phyloP scores from a whole-genome alignment of 2,888 invertebrate species.

The Tenthredo distinguenda region DNA sequence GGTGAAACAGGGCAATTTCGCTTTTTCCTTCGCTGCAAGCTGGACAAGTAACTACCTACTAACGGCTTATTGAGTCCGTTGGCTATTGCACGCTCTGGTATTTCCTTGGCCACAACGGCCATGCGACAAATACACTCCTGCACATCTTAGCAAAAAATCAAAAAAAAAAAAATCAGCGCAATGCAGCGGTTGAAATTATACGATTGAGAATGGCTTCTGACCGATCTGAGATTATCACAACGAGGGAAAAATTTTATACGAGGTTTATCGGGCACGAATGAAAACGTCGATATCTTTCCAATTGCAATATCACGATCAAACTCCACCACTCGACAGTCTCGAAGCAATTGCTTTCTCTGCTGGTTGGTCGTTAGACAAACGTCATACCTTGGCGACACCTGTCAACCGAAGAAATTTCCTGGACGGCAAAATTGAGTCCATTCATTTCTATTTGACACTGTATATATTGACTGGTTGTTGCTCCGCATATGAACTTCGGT shows the following conservation, averaged over 20 bases:
- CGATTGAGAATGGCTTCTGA: neutral
- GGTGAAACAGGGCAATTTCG: constrained; percentile 40
- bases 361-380: neutral
- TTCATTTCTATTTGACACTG: constrained; percentile 25
- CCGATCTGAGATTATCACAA: neutral
- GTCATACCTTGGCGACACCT: constrained; percentile 42
- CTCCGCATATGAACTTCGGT: neutral
- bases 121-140: constrained; percentile 16
- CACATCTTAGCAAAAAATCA: neutral
- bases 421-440: constrained; percentile 4
- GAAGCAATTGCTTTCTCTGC: constrained; percentile 37
- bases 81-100: constrained; percentile 34
- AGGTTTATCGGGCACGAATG: neutral
- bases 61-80: constrained; percentile 43
- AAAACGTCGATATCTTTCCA: constrained; percentile 29
- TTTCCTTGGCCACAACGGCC: constrained; percentile 30
- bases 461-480: neutral
- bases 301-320: constrained; percentile 8
- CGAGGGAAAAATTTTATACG: neutral
- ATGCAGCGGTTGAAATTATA: neutral
- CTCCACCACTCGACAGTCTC: neutral
- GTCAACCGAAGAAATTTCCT: constrained; percentile 30
- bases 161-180: neutral
- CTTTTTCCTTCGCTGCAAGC: constrained; percentile 21
- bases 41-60: constrained; percentile 26